Percentiles rank a stretch among this genome's conserved stretches.
Conservation (phyloP, 2,888 invertebrate species). For the Agrypnus murinus region DNA sequence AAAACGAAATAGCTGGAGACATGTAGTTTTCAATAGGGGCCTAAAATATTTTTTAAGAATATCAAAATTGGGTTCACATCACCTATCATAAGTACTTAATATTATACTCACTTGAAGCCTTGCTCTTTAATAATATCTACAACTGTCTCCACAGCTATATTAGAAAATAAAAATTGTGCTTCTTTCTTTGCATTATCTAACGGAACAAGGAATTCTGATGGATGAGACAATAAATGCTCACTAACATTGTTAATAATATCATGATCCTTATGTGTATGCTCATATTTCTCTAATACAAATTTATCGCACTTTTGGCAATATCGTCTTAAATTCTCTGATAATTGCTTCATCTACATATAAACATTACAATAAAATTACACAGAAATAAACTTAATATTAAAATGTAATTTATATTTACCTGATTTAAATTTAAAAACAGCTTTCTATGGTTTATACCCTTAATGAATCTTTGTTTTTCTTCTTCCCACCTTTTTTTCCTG, state of each 20-base stretch:
- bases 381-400: no score
- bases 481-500: conserved; percentile 72
- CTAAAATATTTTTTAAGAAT: no score
- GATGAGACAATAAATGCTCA: conserved; percentile 76
- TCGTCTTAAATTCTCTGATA: conserved; percentile 69
- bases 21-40: no score
- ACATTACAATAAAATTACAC: no score
- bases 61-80: no score
- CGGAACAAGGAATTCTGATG: conserved; percentile 81
- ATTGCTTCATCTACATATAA: conserved; percentile 70
- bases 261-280: conserved; percentile 75
- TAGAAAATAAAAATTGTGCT: conserved; percentile 91
- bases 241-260: conserved; percentile 73
- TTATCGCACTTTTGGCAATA: conserved; percentile 80
- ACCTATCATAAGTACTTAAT: no score
- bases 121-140: conserved; percentile 76
- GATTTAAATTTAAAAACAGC: conserved; percentile 73
- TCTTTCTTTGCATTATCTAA: conserved; percentile 85
- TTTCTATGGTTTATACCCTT: conserved; percentile 74
- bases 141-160: conserved; percentile 79
- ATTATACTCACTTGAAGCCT: conserved; percentile 75
- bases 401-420: conserved; percentile 72
- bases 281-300: conserved; percentile 70
- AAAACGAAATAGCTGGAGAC: no score
- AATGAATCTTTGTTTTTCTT: conserved; percentile 70